Percentiles rank a stretch among this genome's conserved stretches.
Evolutionary conservation across 2,797 vertebrate species (phyloP).

Genomic region (Sebastes jordani): DNA sequence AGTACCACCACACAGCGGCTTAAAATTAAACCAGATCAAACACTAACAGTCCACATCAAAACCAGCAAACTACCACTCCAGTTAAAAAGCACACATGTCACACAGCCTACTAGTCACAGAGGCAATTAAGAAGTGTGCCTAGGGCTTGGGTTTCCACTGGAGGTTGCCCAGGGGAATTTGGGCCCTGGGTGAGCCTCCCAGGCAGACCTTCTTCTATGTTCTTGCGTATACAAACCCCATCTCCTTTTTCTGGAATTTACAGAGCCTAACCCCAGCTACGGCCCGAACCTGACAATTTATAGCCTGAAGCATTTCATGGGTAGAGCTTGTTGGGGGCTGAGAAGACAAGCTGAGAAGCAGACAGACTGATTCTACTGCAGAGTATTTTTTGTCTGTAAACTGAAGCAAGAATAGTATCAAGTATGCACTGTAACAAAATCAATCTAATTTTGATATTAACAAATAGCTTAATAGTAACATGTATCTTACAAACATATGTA

Average conservation of each 20-base stretch:
- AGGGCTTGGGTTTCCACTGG: neutral
- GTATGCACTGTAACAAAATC: neutral
- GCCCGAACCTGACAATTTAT: neutral
- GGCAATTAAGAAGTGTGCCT: neutral
- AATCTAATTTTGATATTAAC: neutral
- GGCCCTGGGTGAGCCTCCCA: neutral
- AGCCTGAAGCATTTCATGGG: neutral
- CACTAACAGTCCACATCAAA: neutral
- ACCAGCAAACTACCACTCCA: neutral
- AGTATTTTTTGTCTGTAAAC: neutral
- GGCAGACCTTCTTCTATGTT: neutral
- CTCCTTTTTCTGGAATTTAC: neutral
- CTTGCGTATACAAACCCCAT: neutral
- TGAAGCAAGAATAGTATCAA: neutral
- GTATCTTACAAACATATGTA: neutral
- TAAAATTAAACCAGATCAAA: neutral
- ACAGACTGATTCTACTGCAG: neutral
- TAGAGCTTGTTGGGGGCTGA: neutral
- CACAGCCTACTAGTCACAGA: constrained; percentile 6
- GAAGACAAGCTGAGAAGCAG: neutral
- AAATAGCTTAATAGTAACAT: neutral
- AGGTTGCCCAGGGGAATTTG: neutral
- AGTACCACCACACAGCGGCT: neutral
- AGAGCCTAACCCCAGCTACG: neutral
- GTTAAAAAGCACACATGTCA: constrained; percentile 1